Base-by-base conservation (phyloP, 2,113 vertebrate species). In the Stictonetta naevosa region DNA sequence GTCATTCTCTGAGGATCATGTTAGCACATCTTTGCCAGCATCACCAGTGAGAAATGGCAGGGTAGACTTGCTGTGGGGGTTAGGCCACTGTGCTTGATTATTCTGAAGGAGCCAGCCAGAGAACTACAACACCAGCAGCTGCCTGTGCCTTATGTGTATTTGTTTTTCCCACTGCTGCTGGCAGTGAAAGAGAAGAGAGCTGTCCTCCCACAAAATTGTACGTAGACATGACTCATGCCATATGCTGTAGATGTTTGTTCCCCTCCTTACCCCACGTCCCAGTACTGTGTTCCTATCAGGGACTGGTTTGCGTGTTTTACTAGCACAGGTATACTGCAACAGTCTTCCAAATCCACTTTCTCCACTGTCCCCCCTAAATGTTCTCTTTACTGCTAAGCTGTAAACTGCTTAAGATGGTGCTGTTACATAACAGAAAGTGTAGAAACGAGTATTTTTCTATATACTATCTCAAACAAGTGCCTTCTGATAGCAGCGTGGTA, bases 141-240 rank as follows among this genome's bases (percentile, higher is more conserved):
- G 64, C 88, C 59, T 77, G 53, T 95, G 63, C 76, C 40, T 71
- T 86, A n/a, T 55, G 79, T 90, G 2, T 53, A 50, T 69, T 48
- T 79, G 34, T 17, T 88, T 86, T 88, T 72, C 50, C 59, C 8
- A 13, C 40, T 76, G 52, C 52, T 87, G 62, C 66, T 85, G 72
- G 38, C 42, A 85, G 23, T 14, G 58, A 75, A 14, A 14, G 63
- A n/a, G 42, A 66, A 82, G 90, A 40, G 53, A 96, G 33, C 53
- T 66, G 53, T 90, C 75, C 72, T 96, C 86, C 72, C 88, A 95
- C 86, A 55, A 8, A 78, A 69, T 15, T n/a, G n/a, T 77, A 46
- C 5, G 3, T 59, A 69, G 60, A 66, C 1, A 0, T 78, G 87
- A 90, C 33, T 95, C 82, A 73, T 44, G 11, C 84, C 77, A 52